A percentile compares a stretch with the other conserved stretches of the same genome.
These are phyloP conservation scores for Mesocricetus auratus DNA, from an alignment of 2,113 vertebrate species.

Conservation along the genomic window DNA sequence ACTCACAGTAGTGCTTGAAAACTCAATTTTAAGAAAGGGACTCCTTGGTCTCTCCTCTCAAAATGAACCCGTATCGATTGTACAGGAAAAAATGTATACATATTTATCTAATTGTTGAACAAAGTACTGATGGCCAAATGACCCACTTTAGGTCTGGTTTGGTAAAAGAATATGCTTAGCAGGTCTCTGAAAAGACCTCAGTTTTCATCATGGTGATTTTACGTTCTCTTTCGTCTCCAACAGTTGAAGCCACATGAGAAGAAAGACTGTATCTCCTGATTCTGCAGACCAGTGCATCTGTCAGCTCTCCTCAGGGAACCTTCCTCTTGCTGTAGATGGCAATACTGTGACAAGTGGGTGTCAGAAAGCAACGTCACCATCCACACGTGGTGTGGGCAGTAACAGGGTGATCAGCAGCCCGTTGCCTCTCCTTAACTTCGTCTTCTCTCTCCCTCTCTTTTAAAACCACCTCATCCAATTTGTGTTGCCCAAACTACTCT, in stretches of 20 bases:
- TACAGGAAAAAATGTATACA: neutral
- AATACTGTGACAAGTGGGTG: neutral
- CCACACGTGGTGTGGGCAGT: too few species aligned
- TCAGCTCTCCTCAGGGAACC: neutral
- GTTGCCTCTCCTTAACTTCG: neutral
- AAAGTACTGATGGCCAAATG: neutral
- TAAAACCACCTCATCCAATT: neutral
- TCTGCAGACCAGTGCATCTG: neutral
- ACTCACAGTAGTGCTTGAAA: neutral
- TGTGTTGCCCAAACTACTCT: neutral
- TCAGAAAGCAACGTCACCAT: too few species aligned
- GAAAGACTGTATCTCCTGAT: neutral
- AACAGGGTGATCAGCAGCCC: neutral
- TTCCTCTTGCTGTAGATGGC: neutral
- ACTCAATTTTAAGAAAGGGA: constrained; percentile 6
- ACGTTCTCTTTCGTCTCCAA: constrained; percentile 11
- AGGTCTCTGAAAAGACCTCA: neutral
- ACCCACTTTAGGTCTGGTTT: neutral
- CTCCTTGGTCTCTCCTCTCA: neutral
- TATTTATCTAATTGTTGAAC: neutral
- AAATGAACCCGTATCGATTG: neutral
- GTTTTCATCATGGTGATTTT: neutral
- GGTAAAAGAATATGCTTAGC: constrained; percentile 15
- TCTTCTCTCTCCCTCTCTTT: neutral
- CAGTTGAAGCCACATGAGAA: neutral